phyloP scores from a whole-genome alignment of 2,797 vertebrate species.

The Melanotaenia parkinsoni region DNA sequence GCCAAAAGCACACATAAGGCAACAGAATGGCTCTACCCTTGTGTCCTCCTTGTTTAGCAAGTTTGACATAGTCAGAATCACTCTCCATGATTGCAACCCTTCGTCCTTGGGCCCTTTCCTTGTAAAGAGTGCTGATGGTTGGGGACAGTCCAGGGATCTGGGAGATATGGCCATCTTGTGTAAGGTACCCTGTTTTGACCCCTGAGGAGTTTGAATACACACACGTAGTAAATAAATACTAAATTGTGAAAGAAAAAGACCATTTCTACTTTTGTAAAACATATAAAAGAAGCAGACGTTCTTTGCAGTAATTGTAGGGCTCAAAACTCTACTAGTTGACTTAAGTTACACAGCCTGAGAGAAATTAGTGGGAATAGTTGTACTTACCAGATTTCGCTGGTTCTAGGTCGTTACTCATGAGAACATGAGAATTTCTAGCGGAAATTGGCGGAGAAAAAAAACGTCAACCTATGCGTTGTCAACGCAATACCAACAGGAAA shows the following conservation, averaged over 20 bases:
- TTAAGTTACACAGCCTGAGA: neutral
- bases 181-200: conserved; percentile 31
- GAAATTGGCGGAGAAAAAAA: conserved; percentile 46
- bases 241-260: neutral
- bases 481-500: neutral
- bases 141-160: conserved; percentile 82
- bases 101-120: conserved; percentile 66
- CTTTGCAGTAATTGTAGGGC: neutral
- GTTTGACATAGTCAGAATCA: conserved; percentile 81
- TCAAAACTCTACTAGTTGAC: neutral
- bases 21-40: conserved; percentile 61
- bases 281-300: neutral
- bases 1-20: neutral
- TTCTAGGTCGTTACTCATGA: conserved; percentile 41
- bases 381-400: conserved; percentile 69
- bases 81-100: conserved; percentile 66
- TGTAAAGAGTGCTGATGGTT: conserved; percentile 8
- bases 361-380: neutral
- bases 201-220: conserved; percentile 19
- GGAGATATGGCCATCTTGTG: conserved; percentile 62
- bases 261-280: too few species aligned
- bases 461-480: conserved; percentile 18
- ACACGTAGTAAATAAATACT: conserved; percentile 5
- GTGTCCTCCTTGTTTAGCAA: conserved; percentile 83
- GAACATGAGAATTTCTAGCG: conserved; percentile 48